Conservation (phyloP, 2,113 vertebrate genomes). For the Edolisoma coerulescens region DNA sequence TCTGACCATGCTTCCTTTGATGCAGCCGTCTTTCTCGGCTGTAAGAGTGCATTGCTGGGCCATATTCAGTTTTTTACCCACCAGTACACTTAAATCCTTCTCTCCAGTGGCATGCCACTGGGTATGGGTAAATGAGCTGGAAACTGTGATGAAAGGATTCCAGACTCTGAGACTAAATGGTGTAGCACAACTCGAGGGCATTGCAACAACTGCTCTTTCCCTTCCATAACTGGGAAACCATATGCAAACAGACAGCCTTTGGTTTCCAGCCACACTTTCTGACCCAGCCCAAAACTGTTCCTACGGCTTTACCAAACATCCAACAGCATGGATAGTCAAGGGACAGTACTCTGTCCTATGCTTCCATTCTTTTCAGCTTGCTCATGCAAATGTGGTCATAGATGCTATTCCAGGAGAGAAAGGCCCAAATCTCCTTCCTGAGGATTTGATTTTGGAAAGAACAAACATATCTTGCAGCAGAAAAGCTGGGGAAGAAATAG, state of each 20-base stretch:
- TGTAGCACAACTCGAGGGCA: fast-evolving
- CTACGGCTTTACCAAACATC: neutral
- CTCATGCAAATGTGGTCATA: neutral
- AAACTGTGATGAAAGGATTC: neutral
- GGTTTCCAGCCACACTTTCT: neutral
- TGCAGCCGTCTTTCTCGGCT: neutral
- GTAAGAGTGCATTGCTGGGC: neutral
- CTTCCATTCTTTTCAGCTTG: neutral
- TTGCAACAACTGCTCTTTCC: neutral
- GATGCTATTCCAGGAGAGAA: neutral
- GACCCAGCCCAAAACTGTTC: neutral
- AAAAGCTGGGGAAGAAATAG: neutral
- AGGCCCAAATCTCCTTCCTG: neutral
- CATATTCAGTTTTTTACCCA: neutral
- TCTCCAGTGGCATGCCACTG: too few species aligned
- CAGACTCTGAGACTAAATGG: neutral
- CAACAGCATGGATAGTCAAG: neutral
- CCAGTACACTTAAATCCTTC: neutral
- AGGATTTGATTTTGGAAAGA: neutral
- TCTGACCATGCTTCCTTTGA: neutral
- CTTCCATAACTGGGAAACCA: neutral
- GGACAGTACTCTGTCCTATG: neutral
- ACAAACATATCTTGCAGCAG: neutral
- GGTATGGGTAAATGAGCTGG: neutral
- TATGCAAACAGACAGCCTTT: neutral